Conservation (phyloP, 2,113 vertebrate species). For the Pipra filicauda region DNA sequence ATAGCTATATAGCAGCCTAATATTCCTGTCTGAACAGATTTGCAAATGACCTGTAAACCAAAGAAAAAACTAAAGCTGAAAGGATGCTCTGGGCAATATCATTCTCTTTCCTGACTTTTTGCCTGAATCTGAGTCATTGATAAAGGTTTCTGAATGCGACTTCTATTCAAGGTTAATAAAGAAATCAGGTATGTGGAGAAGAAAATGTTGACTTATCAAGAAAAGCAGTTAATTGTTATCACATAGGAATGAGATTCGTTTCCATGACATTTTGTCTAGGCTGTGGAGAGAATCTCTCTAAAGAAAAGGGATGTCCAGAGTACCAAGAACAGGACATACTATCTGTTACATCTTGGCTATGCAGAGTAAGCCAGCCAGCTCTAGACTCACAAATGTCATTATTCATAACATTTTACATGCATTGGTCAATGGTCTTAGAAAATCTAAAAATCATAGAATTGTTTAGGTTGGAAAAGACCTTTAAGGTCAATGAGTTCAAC, state of each 20-base stretch:
- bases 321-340: not conserved
- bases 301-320: not conserved
- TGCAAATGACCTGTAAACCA: conserved; percentile 53
- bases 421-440: not conserved
- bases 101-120: not conserved
- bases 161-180: not conserved
- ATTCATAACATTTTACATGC: not conserved
- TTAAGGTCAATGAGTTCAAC: not conserved
- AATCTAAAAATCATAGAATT: not conserved
- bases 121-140: not conserved
- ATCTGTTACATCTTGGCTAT: not conserved
- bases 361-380: not conserved
- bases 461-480: not conserved
- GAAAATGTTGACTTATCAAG: not conserved
- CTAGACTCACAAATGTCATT: not conserved
- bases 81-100: not conserved
- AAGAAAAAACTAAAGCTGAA: conserved; percentile 35
- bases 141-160: not conserved
- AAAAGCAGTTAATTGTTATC: not conserved
- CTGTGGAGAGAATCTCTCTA: not conserved
- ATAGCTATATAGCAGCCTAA: not conserved
- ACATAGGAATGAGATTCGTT: not conserved
- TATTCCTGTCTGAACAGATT: conserved; percentile 52
- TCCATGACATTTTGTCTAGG: not conserved
- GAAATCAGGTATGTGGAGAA: not conserved